phyloP scores from a whole-genome alignment of 2,888 invertebrate genomes.

The Tholera decimalis region DNA sequence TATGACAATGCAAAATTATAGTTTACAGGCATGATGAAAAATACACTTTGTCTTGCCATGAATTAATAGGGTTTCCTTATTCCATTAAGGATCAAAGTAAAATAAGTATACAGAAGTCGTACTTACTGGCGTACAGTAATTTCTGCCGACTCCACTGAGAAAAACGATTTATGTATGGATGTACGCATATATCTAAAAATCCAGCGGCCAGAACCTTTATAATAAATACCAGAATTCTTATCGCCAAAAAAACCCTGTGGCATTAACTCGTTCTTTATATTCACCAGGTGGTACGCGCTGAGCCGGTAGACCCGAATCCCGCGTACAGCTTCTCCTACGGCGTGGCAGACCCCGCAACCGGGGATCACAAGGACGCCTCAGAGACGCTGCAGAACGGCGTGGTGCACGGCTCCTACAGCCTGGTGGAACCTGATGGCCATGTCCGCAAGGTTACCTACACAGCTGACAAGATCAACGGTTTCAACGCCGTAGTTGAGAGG shows the following conservation, averaged over 20 bases:
- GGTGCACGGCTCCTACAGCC: slow-evolving; percentile 89
- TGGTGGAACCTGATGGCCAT: slow-evolving; percentile 90
- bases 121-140: no score
- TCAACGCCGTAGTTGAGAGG: slow-evolving; percentile 90
- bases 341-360: slow-evolving; percentile 88
- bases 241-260: neutral
- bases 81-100: no score
- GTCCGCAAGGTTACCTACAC: slow-evolving; percentile 89
- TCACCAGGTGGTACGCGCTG: slow-evolving; percentile 80
- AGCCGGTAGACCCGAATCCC: slow-evolving; percentile 89
- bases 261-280: neutral
- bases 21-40: neutral
- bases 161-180: no score
- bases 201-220: neutral
- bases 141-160: no score
- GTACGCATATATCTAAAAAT: neutral
- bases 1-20: no score
- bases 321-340: slow-evolving; percentile 90
- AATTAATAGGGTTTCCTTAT: no score
- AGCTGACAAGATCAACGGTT: slow-evolving; percentile 89
- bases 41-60: neutral
- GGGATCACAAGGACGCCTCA: slow-evolving; percentile 89
- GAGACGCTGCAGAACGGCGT: slow-evolving; percentile 90
- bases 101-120: no score
- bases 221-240: neutral